Conservation (phyloP, 2,888 invertebrate species). For the Dasysyrphus tricinctus region DNA sequence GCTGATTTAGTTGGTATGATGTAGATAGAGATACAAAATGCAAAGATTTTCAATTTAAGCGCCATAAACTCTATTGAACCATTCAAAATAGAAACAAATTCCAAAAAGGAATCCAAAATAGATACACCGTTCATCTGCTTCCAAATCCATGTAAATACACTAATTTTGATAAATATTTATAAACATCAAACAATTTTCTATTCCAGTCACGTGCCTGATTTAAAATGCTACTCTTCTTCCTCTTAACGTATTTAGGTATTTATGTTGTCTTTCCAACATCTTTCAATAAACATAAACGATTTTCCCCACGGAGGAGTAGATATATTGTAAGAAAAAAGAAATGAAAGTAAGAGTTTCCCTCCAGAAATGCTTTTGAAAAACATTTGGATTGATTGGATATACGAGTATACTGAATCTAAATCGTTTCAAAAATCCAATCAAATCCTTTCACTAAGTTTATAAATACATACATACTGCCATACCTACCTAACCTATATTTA, state of each 20-base stretch:
- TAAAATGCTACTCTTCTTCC: slow-evolving; percentile 21
- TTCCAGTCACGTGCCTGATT: slow-evolving; percentile 36
- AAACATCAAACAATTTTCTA: slow-evolving; percentile 20
- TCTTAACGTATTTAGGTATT: neutral
- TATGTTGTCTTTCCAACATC: slow-evolving; percentile 21
- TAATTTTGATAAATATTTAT: slow-evolving; percentile 6
- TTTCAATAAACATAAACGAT: slow-evolving; percentile 30
- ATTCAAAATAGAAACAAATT: neutral
- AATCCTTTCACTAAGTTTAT: slow-evolving; percentile 25
- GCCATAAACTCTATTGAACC: too few species aligned
- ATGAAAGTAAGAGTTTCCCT: neutral
- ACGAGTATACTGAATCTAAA: slow-evolving; percentile 40
- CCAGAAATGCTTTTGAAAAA: neutral
- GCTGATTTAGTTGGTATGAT: too few species aligned
- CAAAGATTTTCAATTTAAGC: too few species aligned
- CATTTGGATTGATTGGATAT: slow-evolving; percentile 25
- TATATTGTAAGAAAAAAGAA: neutral
- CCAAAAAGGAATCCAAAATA: neutral
- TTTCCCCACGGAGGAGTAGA: neutral
- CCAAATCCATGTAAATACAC: slow-evolving; percentile 1
- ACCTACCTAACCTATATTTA: neutral
- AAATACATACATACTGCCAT: neutral
- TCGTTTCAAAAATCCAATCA: slow-evolving; percentile 56
- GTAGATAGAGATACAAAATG: too few species aligned
- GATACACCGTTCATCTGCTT: neutral